Percentiles rank a stretch among this genome's conserved stretches.
phyloP scores from a whole-genome alignment of 2,888 invertebrate genomes.

The Macaria notata region DNA sequence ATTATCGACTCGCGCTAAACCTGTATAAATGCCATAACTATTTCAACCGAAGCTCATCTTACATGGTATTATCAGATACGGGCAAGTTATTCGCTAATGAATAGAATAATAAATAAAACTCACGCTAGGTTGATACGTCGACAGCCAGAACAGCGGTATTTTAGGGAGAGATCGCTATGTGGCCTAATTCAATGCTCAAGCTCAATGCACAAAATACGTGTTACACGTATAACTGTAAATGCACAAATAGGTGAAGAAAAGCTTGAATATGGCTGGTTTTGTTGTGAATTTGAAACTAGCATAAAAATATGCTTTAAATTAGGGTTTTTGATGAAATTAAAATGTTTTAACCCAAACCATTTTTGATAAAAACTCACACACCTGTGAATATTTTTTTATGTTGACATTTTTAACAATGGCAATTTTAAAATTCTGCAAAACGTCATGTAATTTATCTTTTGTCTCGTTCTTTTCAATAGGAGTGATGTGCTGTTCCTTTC shows the following conservation, averaged over 20 bases:
- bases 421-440: slow-evolving; percentile 36
- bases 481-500: not conserved
- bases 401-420: slow-evolving; percentile 47
- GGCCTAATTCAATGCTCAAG: slow-evolving; percentile 82
- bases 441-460: slow-evolving; percentile 27
- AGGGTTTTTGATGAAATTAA: slow-evolving; percentile 54
- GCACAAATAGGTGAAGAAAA: slow-evolving; percentile 66
- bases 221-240: slow-evolving; percentile 82
- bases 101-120: slow-evolving; percentile 63
- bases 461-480: slow-evolving; percentile 11
- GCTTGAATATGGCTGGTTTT: slow-evolving; percentile 31
- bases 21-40: slow-evolving; percentile 61
- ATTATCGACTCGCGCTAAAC: slow-evolving; percentile 71
- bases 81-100: slow-evolving; percentile 35
- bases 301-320: slow-evolving; percentile 36
- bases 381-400: slow-evolving; percentile 59
- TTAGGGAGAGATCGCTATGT: slow-evolving; percentile 84
- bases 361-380: slow-evolving; percentile 69
- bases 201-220: slow-evolving; percentile 83
- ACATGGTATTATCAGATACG: slow-evolving; percentile 32
- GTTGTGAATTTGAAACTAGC: slow-evolving; percentile 23
- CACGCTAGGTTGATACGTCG: slow-evolving; percentile 81
- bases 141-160: slow-evolving; percentile 83
- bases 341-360: slow-evolving; percentile 72
- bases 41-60: slow-evolving; percentile 47